phyloP scores from a whole-genome alignment of 2,113 vertebrate species.

The Amblyornis subalaris region DNA sequence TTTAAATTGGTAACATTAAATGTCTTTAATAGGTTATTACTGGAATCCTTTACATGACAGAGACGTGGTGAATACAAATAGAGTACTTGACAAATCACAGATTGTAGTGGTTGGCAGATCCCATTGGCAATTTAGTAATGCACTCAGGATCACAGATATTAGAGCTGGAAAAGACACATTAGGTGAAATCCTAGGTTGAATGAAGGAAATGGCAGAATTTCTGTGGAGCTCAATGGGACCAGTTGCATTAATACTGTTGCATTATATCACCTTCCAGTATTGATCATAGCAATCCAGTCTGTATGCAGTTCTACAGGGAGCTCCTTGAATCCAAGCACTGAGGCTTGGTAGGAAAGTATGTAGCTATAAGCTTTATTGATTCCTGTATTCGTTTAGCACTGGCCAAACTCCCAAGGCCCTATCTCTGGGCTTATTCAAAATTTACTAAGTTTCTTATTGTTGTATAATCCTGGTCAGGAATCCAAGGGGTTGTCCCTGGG shows the following conservation, averaged over 20 bases:
- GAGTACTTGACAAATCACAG: constrained; percentile 34
- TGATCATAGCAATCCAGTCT: not conserved
- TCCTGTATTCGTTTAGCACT: not conserved
- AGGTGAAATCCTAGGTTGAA: not conserved
- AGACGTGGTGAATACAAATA: constrained; percentile 54
- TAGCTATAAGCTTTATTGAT: not conserved
- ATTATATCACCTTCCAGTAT: not conserved
- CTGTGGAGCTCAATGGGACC: not conserved
- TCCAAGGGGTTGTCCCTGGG: not conserved
- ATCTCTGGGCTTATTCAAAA: not conserved
- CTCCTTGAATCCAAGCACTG: not conserved
- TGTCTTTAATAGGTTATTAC: constrained; percentile 64
- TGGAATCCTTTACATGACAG: constrained; percentile 31
- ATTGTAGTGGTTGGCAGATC: constrained; percentile 34
- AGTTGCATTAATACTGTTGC: not conserved
- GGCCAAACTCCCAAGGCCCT: not conserved
- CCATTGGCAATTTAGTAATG: constrained; percentile 1
- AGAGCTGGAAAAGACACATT: not conserved
- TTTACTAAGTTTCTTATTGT: not conserved
- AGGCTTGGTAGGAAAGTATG: not conserved
- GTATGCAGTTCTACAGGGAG: not conserved
- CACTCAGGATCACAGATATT: constrained; percentile 17
- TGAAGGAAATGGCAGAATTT: constrained; percentile 5
- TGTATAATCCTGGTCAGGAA: not conserved
- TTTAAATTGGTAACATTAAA: constrained; percentile 60